These are phyloP conservation scores for Dendrolimus houi DNA, from an alignment of 2,888 invertebrate species.

Conservation along the genomic window DNA sequence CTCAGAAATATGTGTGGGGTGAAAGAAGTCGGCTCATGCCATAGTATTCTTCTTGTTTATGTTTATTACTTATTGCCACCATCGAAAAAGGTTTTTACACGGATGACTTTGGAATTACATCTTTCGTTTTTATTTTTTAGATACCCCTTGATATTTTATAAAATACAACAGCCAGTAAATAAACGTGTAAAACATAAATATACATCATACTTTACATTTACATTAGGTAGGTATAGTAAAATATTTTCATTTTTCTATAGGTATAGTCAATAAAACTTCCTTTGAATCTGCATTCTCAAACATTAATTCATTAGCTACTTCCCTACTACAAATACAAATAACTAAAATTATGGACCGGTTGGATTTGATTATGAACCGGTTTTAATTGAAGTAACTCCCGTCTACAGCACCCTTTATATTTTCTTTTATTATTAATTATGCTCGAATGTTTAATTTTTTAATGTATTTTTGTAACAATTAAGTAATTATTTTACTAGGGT, in stretches of 20 bases:
- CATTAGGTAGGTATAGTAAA: no score
- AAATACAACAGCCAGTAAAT: no score
- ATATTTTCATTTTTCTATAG: no score
- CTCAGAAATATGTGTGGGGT: slow-evolving; percentile 60
- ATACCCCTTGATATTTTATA: no score
- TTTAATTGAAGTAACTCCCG: neutral
- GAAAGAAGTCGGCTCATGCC: slow-evolving; percentile 65
- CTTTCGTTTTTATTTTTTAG: no score
- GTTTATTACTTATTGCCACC: slow-evolving; percentile 71
- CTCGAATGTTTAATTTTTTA: no score
- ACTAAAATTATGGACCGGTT: neutral
- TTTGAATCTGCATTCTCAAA: neutral
- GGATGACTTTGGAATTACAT: slow-evolving; percentile 36
- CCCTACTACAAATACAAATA: neutral
- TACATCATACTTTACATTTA: no score
- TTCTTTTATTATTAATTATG: no score
- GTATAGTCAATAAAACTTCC: no score
- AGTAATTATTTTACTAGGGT: no score
- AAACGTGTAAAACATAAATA: no score
- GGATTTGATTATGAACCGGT: neutral
- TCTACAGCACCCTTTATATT: neutral
- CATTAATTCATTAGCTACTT: neutral
- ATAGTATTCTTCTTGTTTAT: slow-evolving; percentile 65
- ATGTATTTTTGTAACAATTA: no score
- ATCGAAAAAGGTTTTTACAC: slow-evolving; percentile 48